Conservation (phyloP, 1,140 invertebrate species). For the Thaumatotibia leucotreta region DNA sequence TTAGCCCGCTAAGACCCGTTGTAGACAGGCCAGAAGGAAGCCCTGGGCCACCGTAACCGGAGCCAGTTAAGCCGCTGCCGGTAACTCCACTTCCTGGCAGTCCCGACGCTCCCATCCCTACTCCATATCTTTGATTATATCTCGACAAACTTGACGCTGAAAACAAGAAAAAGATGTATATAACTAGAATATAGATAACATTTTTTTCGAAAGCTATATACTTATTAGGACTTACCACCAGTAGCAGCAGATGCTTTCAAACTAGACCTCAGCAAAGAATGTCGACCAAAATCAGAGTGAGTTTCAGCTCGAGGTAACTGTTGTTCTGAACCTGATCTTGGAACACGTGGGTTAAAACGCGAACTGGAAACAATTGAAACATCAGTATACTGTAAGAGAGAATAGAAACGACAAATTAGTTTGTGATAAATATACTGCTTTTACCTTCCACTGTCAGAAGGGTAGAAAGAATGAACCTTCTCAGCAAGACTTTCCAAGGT, state of each 20-base stretch:
- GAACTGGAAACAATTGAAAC: constrained; percentile 34
- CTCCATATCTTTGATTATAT: constrained; percentile 66
- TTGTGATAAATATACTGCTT: background rate
- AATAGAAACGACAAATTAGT: background rate
- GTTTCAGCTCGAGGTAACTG: constrained; percentile 90
- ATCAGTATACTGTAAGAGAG: background rate
- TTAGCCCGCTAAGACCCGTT: constrained; percentile 56
- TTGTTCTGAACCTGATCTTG: constrained; percentile 90
- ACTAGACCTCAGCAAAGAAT: constrained; percentile 86
- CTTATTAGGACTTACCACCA: constrained; percentile 37
- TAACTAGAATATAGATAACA: no score
- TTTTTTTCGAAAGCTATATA: no score
- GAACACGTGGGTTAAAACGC: constrained; percentile 77
- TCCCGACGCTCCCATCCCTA: constrained; percentile 59
- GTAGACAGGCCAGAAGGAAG: constrained; percentile 59
- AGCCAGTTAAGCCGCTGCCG: constrained; percentile 41
- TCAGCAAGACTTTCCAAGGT: constrained; percentile 93
- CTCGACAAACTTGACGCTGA: constrained; percentile 55
- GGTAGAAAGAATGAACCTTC: constrained; percentile 91
- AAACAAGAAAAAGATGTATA: constrained; percentile 19
- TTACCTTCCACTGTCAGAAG: constrained; percentile 76
- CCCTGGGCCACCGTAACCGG: constrained; percentile 45
- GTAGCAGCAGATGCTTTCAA: constrained; percentile 79
- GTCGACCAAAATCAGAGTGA: constrained; percentile 81
- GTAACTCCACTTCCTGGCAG: constrained; percentile 49